A percentile compares a stretch with the other conserved stretches of the same genome.
Conservation (phyloP, 2,113 vertebrate genomes). For the Menidia beryllina region DNA sequence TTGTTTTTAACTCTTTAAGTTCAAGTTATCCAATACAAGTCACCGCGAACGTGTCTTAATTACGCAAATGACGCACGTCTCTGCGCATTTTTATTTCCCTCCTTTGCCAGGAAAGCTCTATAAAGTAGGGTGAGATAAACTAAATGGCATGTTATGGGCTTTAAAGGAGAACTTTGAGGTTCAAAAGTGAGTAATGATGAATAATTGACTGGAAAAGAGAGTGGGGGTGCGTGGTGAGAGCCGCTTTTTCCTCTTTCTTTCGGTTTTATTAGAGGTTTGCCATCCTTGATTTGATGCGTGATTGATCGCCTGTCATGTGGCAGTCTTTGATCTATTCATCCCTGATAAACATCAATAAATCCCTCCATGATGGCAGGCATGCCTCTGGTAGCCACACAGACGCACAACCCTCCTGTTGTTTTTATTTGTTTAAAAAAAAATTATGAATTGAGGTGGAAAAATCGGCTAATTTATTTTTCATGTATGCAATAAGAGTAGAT, state of each 20-base stretch:
- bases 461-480: constrained; percentile 42
- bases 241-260: constrained; percentile 60
- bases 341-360: constrained; percentile 87
- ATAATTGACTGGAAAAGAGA: constrained; percentile 76
- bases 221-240: constrained; percentile 61
- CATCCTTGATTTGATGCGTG: constrained; percentile 86
- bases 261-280: constrained; percentile 85
- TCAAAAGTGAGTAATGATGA: constrained; percentile 81
- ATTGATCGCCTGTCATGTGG: constrained; percentile 87
- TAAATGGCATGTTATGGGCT: constrained; percentile 73
- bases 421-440: constrained; percentile 37
- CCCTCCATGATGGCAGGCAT: constrained; percentile 80
- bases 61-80: constrained; percentile 54
- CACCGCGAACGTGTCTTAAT: constrained; percentile 14
- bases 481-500: constrained; percentile 32
- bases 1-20: constrained; percentile 23
- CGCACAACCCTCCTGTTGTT: constrained; percentile 61
- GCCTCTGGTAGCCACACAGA: constrained; percentile 62
- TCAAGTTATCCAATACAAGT: constrained; percentile 33
- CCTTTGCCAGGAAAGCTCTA: constrained; percentile 67
- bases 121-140: constrained; percentile 66
- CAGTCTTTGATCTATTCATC: constrained; percentile 86
- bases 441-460: constrained; percentile 45
- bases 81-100: constrained; percentile 38
- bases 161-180: constrained; percentile 76